Conservation (phyloP, 64 coral and sea anemone species). For the Pocillopora verrucosa region DNA sequence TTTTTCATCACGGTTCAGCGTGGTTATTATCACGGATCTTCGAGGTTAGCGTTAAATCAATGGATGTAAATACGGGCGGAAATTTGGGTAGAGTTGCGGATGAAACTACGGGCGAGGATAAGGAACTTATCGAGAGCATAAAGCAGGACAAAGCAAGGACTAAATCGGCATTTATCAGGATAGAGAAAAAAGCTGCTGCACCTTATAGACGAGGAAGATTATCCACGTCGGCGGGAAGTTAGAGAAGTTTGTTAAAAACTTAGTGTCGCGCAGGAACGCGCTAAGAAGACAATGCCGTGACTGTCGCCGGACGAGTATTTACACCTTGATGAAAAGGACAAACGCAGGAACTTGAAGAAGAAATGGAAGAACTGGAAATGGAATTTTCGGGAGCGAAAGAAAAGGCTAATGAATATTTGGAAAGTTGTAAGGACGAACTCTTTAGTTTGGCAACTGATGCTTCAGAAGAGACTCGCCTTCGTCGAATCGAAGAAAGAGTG, state of each 20-base stretch:
- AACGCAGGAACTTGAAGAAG: no score
- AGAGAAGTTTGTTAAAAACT: not conserved
- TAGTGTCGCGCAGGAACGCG: not conserved
- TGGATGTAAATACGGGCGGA: not conserved
- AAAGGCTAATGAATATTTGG: no score
- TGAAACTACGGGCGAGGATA: not conserved
- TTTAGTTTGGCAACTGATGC: no score
- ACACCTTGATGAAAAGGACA: no score
- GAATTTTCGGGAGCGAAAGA: no score
- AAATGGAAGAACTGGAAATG: no score
- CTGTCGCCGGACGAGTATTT: no score
- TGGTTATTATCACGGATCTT: not conserved
- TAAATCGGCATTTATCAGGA: not conserved
- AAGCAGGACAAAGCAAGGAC: not conserved
- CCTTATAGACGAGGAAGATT: not conserved
- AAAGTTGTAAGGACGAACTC: no score
- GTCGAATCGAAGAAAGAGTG: no score
- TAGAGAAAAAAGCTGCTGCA: not conserved
- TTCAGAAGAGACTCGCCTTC: no score
- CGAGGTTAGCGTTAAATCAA: not conserved
- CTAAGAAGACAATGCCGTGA: not conserved
- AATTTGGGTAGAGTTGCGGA: not conserved
- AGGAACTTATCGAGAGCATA: not conserved
- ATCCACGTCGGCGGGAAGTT: not conserved
- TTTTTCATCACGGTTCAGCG: not conserved